phyloP scores from a whole-genome alignment of 35 echinoderm and acorn worm species.

The Heliocidaris tuberculata region DNA sequence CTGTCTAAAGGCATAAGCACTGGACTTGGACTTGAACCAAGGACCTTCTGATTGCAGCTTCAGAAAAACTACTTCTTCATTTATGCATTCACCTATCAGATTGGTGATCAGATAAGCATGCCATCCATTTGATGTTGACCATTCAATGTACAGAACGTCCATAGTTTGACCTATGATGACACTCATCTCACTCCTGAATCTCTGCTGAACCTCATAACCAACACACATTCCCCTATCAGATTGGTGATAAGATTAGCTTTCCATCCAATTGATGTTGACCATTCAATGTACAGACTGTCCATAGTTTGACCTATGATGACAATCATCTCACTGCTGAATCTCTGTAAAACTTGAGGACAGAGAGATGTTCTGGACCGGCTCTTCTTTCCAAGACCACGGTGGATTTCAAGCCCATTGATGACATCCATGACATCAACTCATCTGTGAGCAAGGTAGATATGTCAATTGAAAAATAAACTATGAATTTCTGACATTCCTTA shows the following conservation, averaged over 20 bases:
- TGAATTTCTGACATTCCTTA: neutral
- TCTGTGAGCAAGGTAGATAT: constrained; percentile 52
- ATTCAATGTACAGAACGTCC: no score
- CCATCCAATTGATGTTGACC: no score
- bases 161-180: neutral
- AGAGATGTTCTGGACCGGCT: constrained; percentile 77
- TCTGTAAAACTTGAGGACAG: constrained; percentile 75
- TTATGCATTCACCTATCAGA: no score
- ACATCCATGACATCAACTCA: constrained; percentile 58
- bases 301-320: neutral
- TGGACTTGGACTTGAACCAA: no score
- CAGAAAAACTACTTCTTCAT: no score
- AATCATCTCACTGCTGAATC: constrained; percentile 17
- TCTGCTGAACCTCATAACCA: neutral
- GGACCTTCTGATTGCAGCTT: no score
- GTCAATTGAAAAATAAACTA: neutral
- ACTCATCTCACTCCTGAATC: constrained; percentile 18
- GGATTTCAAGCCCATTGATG: constrained; percentile 51
- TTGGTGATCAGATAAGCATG: no score
- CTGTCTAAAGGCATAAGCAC: no score
- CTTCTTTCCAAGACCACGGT: constrained; percentile 63
- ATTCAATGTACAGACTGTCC: no score
- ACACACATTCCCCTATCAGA: no score
- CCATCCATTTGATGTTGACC: no score
- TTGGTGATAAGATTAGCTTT: no score